These are phyloP conservation scores for Luidia sarsii DNA, from an alignment of 53 echinoderm and acorn worm species.

Conservation along the genomic window DNA sequence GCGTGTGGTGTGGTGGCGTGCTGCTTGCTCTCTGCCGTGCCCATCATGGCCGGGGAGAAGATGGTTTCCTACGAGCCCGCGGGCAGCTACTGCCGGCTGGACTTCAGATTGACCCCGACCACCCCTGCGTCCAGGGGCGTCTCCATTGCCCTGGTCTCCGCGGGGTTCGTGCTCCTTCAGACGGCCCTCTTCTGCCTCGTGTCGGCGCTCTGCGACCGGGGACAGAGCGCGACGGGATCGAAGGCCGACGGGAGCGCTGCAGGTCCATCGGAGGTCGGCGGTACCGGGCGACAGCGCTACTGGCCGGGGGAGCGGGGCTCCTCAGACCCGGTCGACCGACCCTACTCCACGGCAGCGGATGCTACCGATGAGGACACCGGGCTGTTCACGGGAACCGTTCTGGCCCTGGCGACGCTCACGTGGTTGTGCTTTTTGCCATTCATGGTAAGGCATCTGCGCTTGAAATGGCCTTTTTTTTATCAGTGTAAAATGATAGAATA, in stretches of 20 bases:
- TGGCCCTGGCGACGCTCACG: background rate
- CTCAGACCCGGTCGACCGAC: background rate
- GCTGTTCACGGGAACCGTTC: conserved; percentile 5
- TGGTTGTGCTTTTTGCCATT: conserved; percentile 49
- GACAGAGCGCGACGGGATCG: background rate
- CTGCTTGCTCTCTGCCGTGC: background rate
- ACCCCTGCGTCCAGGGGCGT: background rate
- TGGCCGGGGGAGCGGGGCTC: background rate
- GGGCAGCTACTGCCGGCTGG: conserved; percentile 51
- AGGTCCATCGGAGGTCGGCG: no score
- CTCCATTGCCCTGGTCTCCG: conserved; percentile 9
- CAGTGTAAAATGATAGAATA: no score
- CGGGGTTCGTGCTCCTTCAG: conserved; percentile 39
- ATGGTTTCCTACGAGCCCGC: conserved; percentile 35
- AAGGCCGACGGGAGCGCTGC: no score
- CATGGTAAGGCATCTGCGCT: conserved; percentile 65
- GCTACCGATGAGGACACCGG: background rate
- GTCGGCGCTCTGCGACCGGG: conserved; percentile 22
- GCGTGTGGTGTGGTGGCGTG: background rate
- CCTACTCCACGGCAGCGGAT: conserved; percentile 3
- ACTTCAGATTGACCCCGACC: background rate
- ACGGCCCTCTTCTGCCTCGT: conserved; percentile 25
- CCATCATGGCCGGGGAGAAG: background rate
- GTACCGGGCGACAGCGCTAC: background rate
- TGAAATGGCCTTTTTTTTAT: no score